Conservation (phyloP, 2,113 vertebrate genomes). For the Tachuris rubrigastra region DNA sequence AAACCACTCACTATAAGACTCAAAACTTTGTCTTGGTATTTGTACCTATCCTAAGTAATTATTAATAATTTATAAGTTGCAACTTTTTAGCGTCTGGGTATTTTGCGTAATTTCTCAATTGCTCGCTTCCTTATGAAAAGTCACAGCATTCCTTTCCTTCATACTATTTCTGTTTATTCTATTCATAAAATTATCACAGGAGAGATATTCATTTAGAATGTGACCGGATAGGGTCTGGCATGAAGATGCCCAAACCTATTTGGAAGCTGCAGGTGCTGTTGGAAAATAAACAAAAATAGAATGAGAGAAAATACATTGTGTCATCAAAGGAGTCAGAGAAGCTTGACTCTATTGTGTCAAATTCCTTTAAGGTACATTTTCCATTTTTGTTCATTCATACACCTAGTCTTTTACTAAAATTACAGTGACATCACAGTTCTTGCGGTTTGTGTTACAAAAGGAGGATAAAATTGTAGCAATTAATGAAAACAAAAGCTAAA, state of each 20-base stretch:
- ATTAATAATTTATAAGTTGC: background rate
- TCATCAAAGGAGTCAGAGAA: background rate
- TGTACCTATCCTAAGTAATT: background rate
- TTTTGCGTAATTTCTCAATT: background rate
- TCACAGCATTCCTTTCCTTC: background rate
- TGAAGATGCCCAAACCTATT: background rate
- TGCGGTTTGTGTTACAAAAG: constrained; percentile 37
- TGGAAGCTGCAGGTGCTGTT: background rate
- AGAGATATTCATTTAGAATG: background rate
- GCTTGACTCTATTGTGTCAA: background rate
- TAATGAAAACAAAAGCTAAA: constrained; percentile 64
- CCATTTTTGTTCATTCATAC: background rate
- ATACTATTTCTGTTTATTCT: background rate
- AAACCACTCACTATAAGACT: background rate
- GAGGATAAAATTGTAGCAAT: constrained; percentile 57
- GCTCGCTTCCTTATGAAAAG: background rate
- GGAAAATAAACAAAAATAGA: background rate
- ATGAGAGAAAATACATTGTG: background rate
- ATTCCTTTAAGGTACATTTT: background rate
- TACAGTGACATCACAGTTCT: constrained; percentile 21
- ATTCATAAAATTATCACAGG: background rate
- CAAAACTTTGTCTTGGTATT: background rate
- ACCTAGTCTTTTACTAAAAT: background rate
- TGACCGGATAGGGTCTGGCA: background rate
- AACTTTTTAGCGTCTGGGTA: background rate